Conservation (phyloP, 2,888 invertebrate genomes). For the Zaprionus obscuricornis region DNA sequence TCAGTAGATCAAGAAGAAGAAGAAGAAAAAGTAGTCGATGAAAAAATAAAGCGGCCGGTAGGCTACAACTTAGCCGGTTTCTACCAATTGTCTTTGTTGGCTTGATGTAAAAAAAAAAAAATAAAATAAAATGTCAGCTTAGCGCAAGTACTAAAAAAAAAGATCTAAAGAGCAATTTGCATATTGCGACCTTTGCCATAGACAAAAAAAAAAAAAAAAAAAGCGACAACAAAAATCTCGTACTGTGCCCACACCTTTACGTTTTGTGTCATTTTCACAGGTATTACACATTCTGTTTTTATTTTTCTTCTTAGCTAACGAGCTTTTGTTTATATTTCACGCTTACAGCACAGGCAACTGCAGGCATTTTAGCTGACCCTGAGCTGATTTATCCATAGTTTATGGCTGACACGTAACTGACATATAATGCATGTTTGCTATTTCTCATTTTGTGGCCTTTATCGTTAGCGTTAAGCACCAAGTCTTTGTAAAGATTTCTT, state of each 20-base stretch:
- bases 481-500: constrained; percentile 36
- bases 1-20: constrained; percentile 6
- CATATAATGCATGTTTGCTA: constrained; percentile 27
- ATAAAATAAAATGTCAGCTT: constrained; percentile 44
- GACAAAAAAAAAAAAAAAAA: constrained; percentile 19
- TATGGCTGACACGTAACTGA: constrained; percentile 50
- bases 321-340: constrained; percentile 46
- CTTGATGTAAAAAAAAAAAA: no score
- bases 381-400: constrained; percentile 59
- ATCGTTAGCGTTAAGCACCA: constrained; percentile 25
- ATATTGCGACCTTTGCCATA: constrained; percentile 60
- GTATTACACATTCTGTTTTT: constrained; percentile 40
- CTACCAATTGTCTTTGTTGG: constrained; percentile 17
- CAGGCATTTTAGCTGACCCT: no score
- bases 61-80: constrained; percentile 49
- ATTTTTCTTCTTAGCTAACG: constrained; percentile 46
- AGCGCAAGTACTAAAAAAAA: constrained; percentile 22
- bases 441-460: constrained; percentile 27
- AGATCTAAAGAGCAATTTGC: constrained; percentile 55
- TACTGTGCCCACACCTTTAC: constrained; percentile 30
- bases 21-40: constrained; percentile 1
- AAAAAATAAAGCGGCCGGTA: constrained; percentile 35
- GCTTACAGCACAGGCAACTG: constrained; percentile 22
- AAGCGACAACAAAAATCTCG: constrained; percentile 13
- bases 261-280: constrained; percentile 46